Evolutionary conservation across 2,113 vertebrate species (phyloP).

Genomic region (Nothobranchius kuhntae): DNA sequence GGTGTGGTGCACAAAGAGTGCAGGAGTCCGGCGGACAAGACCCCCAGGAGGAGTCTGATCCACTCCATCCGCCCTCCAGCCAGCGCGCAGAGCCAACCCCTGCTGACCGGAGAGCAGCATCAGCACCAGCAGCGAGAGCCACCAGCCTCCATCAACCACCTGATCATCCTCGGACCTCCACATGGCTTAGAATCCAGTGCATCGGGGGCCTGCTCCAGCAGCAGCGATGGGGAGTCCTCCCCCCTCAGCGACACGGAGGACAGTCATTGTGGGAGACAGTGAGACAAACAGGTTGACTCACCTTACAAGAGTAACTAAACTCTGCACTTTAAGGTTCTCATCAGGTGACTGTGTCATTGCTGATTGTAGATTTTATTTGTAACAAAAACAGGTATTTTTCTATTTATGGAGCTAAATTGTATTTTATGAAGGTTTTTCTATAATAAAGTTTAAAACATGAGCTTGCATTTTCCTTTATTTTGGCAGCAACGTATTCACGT

Average conservation of each 20-base stretch:
- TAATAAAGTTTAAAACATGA: conserved; percentile 54
- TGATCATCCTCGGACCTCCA: conserved; percentile 70
- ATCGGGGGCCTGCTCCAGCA: conserved; percentile 53
- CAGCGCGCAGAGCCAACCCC: conserved; percentile 4
- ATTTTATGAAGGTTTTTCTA: conserved; percentile 65
- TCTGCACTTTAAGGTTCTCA: conserved; percentile 78
- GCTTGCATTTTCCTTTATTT: conserved; percentile 16
- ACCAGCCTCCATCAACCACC: conserved; percentile 53
- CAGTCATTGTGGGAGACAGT: conserved; percentile 59
- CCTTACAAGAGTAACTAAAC: background rate
- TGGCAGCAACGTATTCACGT: background rate
- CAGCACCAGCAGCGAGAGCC: conserved; percentile 42
- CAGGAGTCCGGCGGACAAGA: conserved; percentile 48
- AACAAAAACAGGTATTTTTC: conserved; percentile 64
- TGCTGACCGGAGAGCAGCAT: conserved; percentile 18
- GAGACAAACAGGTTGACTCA: conserved; percentile 7
- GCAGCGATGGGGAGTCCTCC: conserved; percentile 81
- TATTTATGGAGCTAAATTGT: conserved; percentile 70
- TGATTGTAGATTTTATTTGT: conserved; percentile 27
- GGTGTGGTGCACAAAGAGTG: conserved; percentile 71
- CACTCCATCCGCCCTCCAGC: conserved; percentile 43
- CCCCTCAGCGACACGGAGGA: conserved; percentile 80
- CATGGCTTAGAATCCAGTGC: conserved; percentile 38
- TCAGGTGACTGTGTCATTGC: conserved; percentile 40
- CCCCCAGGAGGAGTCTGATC: conserved; percentile 49